Conservation (phyloP, 2,113 vertebrate species). For the Hippocampus mohnikei region DNA sequence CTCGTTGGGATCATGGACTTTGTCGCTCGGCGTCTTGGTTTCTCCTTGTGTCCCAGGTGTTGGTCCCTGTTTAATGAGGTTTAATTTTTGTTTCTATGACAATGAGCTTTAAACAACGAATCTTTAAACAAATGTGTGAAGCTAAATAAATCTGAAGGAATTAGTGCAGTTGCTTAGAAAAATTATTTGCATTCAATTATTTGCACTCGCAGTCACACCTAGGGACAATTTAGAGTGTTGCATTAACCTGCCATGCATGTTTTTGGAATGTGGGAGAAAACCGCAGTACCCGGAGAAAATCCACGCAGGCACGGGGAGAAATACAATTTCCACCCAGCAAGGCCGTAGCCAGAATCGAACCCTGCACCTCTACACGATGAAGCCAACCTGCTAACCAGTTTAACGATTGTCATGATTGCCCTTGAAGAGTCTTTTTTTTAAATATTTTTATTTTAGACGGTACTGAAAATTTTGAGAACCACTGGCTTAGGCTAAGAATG, state of each 20-base stretch:
- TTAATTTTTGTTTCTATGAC: neutral
- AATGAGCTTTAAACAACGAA: neutral
- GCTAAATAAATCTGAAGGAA: neutral
- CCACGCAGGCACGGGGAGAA: no score
- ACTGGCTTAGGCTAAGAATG: neutral
- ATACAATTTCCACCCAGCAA: no score
- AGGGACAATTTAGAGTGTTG: no score
- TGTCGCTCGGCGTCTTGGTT: neutral
- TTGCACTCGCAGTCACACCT: no score
- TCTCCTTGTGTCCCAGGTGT: neutral
- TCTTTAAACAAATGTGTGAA: neutral
- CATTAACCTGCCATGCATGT: no score
- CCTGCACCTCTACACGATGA: no score
- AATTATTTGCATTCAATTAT: no score
- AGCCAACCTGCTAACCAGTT: no score
- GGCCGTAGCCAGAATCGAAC: no score
- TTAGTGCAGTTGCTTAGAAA: no score
- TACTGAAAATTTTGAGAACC: neutral
- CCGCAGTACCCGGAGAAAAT: no score
- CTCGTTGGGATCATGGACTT: neutral
- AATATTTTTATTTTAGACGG: neutral
- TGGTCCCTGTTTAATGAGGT: neutral
- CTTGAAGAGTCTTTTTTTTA: neutral
- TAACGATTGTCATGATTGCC: neutral
- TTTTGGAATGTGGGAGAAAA: no score